phyloP scores from a whole-genome alignment of 1,140 invertebrate species.

The Phortica variegata region DNA sequence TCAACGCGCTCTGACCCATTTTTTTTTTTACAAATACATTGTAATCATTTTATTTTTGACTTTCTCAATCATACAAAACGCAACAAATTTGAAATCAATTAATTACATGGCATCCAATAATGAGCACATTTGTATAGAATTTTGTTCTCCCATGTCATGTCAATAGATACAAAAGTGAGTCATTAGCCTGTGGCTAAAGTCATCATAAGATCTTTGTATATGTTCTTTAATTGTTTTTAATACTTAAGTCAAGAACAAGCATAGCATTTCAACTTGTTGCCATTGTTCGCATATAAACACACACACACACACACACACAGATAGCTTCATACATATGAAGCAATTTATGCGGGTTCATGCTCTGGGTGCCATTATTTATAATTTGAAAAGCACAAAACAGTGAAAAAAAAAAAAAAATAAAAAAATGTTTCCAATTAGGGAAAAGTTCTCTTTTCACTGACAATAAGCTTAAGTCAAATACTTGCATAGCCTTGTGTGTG shows the following conservation, averaged over 20 bases:
- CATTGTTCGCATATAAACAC: neutral
- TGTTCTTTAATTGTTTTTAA: neutral
- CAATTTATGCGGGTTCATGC: slow-evolving; percentile 17
- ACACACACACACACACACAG: neutral
- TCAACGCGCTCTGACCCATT: slow-evolving; percentile 31
- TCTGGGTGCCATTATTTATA: slow-evolving; percentile 50
- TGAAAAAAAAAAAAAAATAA: neutral
- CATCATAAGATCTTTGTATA: neutral
- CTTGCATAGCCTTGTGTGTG: too few species aligned
- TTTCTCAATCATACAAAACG: too few species aligned
- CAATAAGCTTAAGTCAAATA: too few species aligned
- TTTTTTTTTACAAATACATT: slow-evolving; percentile 6
- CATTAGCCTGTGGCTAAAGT: slow-evolving; percentile 43
- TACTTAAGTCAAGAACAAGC: too few species aligned
- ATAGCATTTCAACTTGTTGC: neutral
- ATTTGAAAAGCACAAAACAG: neutral
- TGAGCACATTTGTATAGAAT: slow-evolving; percentile 23
- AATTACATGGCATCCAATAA: slow-evolving; percentile 49
- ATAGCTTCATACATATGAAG: too few species aligned
- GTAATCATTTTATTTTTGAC: slow-evolving; percentile 21
- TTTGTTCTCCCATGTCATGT: slow-evolving; percentile 28
- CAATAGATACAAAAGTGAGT: slow-evolving; percentile 39
- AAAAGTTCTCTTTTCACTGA: too few species aligned
- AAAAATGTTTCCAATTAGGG: slow-evolving; percentile 16
- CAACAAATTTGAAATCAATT: slow-evolving; percentile 40